Evolutionary conservation across 2,113 vertebrate species (phyloP), one percentile per base, ranked within the genome.

Genomic region (Hyaena hyaena): DNA sequence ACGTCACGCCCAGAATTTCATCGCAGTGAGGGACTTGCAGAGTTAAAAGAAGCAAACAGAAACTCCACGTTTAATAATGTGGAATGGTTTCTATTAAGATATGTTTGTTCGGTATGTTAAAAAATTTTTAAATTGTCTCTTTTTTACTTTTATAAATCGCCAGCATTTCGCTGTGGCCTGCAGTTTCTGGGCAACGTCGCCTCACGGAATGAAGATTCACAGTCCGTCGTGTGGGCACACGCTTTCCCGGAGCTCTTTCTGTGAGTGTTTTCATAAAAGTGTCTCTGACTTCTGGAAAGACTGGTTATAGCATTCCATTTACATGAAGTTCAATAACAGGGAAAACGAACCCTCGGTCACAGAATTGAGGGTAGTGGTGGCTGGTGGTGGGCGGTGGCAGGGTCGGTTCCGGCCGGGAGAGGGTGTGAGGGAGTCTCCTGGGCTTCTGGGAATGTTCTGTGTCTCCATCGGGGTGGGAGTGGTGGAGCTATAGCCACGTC

Each of bases 161-260:
- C 98, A 99, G 99, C 99, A 90, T 98, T 99, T 91, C 99, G 99
- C 82, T 99, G 99, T 98, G 99, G 99, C 95, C 99, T 99, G 88
- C 99, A 99, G 98, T 99, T 99, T 98, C 99, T 99, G 74, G 99
- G 99, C 98, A 99, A 99, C 80, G 15, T 99, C 24, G 99, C 99
- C 28, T 99, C 99, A 43, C 99, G 99, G 98, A 99, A 99, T 90
- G 98, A 98, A 96, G 98, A 98, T 69, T 99, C 99, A 92, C 99
- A 99, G 99, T 98, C 99, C 58, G 98, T 98, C 55, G 98, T 99
- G 88, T 99, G 99, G 99, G 98, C 98, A 93, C 98, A 97, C 73
- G 98, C 98, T 77, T 99, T 99, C 97, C 99, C 99, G 95, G 98
- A 99, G 63, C 98, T 99, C 95, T 99, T 99, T 97, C 95, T 99